Conservation (phyloP, 1,140 invertebrate species). For the Lysiphlebus fabarum region DNA sequence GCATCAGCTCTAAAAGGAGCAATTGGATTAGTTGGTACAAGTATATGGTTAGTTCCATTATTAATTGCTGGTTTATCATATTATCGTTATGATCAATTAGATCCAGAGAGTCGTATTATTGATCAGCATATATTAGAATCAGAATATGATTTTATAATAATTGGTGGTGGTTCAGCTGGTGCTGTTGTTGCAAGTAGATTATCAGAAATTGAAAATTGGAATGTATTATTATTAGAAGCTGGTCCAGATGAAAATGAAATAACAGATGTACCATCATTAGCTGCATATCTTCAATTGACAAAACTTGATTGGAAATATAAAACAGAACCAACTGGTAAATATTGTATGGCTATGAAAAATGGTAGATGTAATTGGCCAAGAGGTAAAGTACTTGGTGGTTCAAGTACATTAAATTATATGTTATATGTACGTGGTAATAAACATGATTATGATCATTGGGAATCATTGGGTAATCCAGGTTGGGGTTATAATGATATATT, state of each 20-base stretch:
- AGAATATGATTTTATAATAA: conserved; percentile 82
- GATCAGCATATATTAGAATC: conserved; percentile 57
- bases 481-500: conserved; percentile 89
- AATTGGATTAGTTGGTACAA: conserved; percentile 67
- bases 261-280: conserved; percentile 82
- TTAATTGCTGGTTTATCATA: conserved; percentile 78
- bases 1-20: conserved; percentile 72
- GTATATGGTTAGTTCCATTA: conserved; percentile 78
- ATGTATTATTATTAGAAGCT: conserved; percentile 83
- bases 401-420: conserved; percentile 93
- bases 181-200: conserved; percentile 88
- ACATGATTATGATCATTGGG: conserved; percentile 89
- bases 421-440: conserved; percentile 84
- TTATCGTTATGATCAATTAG: conserved; percentile 75
- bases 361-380: conserved; percentile 80
- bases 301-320: conserved; percentile 90
- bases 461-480: conserved; percentile 75
- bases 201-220: conserved; percentile 77
- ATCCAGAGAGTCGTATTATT: conserved; percentile 71
- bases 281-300: conserved; percentile 82
- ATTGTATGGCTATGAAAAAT: conserved; percentile 72
- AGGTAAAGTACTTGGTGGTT: conserved; percentile 84
- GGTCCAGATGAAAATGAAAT: conserved; percentile 91
- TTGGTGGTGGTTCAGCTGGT: conserved; percentile 90
- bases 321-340: conserved; percentile 80